Evolutionary conservation across 2,888 invertebrate genomes (phyloP).

Genomic region (Serrognathus titanus): DNA sequence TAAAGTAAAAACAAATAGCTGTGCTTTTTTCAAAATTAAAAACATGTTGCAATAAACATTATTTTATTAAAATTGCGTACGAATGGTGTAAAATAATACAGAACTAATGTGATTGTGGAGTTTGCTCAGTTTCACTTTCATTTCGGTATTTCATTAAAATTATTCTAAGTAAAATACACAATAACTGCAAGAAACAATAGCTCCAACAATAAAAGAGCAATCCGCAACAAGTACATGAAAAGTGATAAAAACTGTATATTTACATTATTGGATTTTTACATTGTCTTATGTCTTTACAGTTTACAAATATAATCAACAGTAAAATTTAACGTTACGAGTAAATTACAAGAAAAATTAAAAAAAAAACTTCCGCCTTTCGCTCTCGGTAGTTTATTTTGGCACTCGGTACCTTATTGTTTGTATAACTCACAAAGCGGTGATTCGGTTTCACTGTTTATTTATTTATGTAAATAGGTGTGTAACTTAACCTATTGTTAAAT

Average conservation of each 20-base stretch:
- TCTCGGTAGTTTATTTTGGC: slow-evolving; percentile 11
- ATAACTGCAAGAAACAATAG: too few species aligned
- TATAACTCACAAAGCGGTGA: too few species aligned
- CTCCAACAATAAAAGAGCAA: neutral
- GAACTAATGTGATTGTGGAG: slow-evolving; percentile 41
- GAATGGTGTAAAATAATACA: slow-evolving; percentile 45
- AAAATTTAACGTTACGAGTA: slow-evolving; percentile 9
- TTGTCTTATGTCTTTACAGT: neutral
- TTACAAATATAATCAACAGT: slow-evolving; percentile 15
- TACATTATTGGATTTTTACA: slow-evolving; percentile 8
- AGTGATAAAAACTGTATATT: slow-evolving; percentile 5
- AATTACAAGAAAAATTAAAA: neutral
- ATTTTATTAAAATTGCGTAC: slow-evolving; percentile 44
- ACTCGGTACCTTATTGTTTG: slow-evolving; percentile 11
- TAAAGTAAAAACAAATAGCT: too few species aligned
- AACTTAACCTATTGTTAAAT: too few species aligned
- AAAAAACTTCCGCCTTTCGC: neutral
- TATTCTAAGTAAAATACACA: neutral
- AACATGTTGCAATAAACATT: slow-evolving; percentile 18
- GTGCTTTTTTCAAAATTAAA: too few species aligned
- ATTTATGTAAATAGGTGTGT: too few species aligned
- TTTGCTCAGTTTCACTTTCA: slow-evolving; percentile 23
- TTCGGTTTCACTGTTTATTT: too few species aligned
- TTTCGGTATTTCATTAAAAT: slow-evolving; percentile 1
- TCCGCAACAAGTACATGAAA: slow-evolving; percentile 1